Conservation (phyloP, 2,113 vertebrate species). For the Andinoacara biseriatus region DNA sequence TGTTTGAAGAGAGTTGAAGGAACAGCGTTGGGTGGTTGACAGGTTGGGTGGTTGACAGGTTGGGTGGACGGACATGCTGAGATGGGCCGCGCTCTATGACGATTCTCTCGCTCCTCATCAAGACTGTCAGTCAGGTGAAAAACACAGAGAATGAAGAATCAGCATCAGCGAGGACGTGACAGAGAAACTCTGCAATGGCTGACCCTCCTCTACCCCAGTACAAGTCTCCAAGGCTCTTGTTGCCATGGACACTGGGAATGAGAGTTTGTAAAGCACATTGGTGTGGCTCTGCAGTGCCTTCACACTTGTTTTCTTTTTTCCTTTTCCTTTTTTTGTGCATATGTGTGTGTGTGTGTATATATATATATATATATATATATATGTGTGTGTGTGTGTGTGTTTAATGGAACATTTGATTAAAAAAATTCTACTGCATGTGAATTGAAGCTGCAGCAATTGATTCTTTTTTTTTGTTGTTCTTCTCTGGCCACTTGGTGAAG, state of each 20-base stretch:
- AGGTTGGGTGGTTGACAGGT: neutral
- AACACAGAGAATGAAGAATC: slow-evolving; percentile 49
- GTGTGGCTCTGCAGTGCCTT: slow-evolving; percentile 34
- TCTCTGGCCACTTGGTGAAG: neutral
- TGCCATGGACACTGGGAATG: slow-evolving; percentile 71
- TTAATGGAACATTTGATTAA: neutral
- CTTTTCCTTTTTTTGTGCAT: no score
- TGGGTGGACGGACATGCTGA: neutral
- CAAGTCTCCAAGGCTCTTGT: slow-evolving; percentile 58
- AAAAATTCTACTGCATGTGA: neutral
- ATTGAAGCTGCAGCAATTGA: neutral
- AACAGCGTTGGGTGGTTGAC: neutral
- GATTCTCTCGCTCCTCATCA: slow-evolving; percentile 17
- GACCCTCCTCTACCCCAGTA: slow-evolving; percentile 48
- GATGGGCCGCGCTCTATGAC: neutral
- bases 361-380: no score
- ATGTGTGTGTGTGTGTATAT: no score
- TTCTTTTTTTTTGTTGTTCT: neutral
- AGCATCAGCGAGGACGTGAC: slow-evolving; percentile 49
- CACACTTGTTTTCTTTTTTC: neutral
- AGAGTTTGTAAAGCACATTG: slow-evolving; percentile 34
- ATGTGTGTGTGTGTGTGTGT: no score
- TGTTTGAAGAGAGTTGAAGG: slow-evolving; percentile 24
- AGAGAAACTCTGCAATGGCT: slow-evolving; percentile 40
- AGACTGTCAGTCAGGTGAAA: slow-evolving; percentile 34